phyloP scores from a whole-genome alignment of 2,113 vertebrate genomes.

The Chamaetylas fuelleborni region DNA sequence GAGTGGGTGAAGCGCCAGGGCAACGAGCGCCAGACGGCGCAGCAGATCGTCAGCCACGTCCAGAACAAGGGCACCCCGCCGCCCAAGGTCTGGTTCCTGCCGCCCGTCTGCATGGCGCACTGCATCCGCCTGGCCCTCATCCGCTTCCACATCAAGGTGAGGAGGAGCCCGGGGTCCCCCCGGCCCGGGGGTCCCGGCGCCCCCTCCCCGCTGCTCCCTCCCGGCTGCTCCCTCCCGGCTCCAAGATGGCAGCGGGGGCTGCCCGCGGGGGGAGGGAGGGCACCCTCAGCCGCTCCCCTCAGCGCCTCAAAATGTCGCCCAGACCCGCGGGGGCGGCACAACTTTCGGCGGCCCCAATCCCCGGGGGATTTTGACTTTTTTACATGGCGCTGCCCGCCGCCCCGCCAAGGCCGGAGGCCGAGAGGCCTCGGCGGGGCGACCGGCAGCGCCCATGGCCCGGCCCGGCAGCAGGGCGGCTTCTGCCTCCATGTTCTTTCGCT shows the following conservation, averaged over 20 bases:
- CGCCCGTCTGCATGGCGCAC: slow-evolving; percentile 94
- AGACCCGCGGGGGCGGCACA: slow-evolving; percentile 8
- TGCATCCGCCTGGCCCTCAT: slow-evolving; percentile 95
- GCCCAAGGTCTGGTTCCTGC: slow-evolving; percentile 96
- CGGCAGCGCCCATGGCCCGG: background rate
- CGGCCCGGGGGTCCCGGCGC: background rate
- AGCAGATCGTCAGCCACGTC: slow-evolving; percentile 95
- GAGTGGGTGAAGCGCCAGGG: slow-evolving; percentile 96
- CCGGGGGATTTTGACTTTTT: background rate
- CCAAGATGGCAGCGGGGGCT: slow-evolving; percentile 42
- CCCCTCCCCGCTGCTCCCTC: background rate
- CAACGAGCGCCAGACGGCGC: slow-evolving; percentile 92
- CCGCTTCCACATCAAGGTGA: slow-evolving; percentile 93
- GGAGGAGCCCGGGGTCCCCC: background rate
- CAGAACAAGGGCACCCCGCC: slow-evolving; percentile 96
- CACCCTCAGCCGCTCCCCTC: background rate
- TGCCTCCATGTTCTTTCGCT: slow-evolving; percentile 67
- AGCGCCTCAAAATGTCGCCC: slow-evolving; percentile 59
- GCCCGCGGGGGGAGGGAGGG: background rate
- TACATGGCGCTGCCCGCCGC: background rate
- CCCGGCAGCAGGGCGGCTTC: background rate
- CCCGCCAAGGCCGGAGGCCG: background rate
- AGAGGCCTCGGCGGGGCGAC: background rate
- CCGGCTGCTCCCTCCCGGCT: background rate
- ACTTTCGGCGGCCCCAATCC: background rate